These are phyloP conservation scores for Sarcophilus harrisii DNA, from an alignment of 2,797 vertebrate species.

Conservation along the genomic window DNA sequence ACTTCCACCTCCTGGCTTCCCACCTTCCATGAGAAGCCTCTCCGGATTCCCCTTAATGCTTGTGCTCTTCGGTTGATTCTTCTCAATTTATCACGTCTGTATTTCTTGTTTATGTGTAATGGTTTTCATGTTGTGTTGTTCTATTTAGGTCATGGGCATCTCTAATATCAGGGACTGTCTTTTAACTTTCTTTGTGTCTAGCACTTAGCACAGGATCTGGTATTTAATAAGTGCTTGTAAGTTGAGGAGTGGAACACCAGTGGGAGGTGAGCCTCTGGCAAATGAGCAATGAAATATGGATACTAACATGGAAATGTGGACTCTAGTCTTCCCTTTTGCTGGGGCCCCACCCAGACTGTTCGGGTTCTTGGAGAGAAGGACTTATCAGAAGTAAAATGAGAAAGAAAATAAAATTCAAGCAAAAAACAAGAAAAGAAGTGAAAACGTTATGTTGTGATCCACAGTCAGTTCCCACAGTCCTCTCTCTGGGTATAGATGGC, in stretches of 20 bases:
- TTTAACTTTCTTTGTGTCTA: neutral
- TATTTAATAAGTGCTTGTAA: neutral
- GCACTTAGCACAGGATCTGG: neutral
- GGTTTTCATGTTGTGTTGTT: neutral
- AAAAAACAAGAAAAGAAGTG: too few relatives aligned
- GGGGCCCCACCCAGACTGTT: neutral
- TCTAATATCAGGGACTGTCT: neutral
- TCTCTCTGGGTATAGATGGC: too few relatives aligned
- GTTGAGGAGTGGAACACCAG: neutral
- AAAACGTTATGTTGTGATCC: too few relatives aligned
- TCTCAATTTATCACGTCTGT: neutral
- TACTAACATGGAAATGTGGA: neutral
- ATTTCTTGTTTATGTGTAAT: neutral
- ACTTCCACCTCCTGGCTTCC: neutral
- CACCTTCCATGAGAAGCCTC: neutral
- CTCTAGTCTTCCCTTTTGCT: neutral
- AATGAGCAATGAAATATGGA: neutral
- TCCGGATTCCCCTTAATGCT: neutral
- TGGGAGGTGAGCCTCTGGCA: neutral
- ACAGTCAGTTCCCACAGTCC: too few relatives aligned
- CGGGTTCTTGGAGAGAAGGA: neutral
- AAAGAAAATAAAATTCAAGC: too few relatives aligned
- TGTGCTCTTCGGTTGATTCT: neutral
- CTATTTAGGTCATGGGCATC: neutral
- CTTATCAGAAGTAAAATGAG: neutral